Percentiles rank a stretch among this genome's conserved stretches.
phyloP scores from a whole-genome alignment of 2,797 vertebrate genomes.

The Vultur gryphus region DNA sequence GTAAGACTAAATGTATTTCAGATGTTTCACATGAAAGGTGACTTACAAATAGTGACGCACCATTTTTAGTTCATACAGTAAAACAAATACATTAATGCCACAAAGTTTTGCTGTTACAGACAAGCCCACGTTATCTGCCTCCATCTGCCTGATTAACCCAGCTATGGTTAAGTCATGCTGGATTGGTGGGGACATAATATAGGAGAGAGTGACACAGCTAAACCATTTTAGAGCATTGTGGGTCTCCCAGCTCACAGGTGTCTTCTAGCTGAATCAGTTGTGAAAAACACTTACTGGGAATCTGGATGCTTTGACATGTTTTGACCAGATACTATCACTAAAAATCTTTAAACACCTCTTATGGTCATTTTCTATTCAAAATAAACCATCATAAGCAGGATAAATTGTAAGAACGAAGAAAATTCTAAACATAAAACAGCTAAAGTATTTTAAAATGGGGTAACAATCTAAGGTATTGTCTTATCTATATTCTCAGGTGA shows the following conservation, averaged over 20 bases:
- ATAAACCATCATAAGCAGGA: neutral
- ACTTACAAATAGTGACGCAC: neutral
- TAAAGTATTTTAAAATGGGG: neutral
- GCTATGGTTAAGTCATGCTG: neutral
- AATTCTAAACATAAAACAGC: neutral
- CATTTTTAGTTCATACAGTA: neutral
- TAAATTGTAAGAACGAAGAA: neutral
- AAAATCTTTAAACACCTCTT: neutral
- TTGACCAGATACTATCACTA: neutral
- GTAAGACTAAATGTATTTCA: neutral
- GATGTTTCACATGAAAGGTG: neutral
- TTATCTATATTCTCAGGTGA: neutral
- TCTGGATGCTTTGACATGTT: neutral
- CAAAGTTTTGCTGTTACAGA: neutral
- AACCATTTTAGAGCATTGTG: neutral
- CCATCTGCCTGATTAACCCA: neutral
- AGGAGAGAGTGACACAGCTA: neutral
- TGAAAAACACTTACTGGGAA: neutral
- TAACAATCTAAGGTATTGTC: neutral
- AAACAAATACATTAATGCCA: neutral
- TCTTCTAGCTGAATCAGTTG: neutral
- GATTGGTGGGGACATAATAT: neutral
- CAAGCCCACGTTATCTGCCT: neutral
- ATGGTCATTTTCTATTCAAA: neutral
- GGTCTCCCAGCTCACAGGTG: neutral